phyloP scores from a whole-genome alignment of 2,113 vertebrate species.

The Labeo rohita region DNA sequence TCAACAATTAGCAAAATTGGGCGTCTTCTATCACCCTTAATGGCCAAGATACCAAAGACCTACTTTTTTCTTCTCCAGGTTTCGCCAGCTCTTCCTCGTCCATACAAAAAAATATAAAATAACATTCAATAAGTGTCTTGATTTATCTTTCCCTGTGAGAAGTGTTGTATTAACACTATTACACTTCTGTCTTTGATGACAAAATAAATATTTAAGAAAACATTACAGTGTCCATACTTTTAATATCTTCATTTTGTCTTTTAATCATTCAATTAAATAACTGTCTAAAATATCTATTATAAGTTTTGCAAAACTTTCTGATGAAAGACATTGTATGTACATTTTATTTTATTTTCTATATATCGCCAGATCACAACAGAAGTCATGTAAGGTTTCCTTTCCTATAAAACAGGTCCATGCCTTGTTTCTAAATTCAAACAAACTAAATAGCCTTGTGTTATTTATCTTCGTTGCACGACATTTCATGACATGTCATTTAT shows the following conservation, averaged over 20 bases:
- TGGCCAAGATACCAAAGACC: not conserved
- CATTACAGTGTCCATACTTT: not conserved
- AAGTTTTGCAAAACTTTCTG: not conserved
- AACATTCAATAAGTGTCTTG: not conserved
- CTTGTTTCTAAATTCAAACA: too few species aligned
- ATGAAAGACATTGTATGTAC: not conserved
- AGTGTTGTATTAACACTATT: not conserved
- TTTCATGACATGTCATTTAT: too few species aligned
- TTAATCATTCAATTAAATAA: not conserved
- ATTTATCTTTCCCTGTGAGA: not conserved
- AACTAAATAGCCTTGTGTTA: too few species aligned
- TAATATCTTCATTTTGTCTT: not conserved
- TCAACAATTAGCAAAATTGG: not conserved
- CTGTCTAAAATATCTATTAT: not conserved
- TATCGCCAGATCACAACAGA: too few species aligned
- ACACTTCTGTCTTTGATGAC: not conserved
- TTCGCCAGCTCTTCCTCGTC: not conserved
- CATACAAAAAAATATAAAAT: not conserved
- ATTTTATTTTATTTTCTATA: too few species aligned
- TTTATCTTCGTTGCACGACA: too few species aligned
- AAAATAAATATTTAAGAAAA: not conserved
- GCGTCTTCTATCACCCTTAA: not conserved
- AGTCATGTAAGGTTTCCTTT: too few species aligned
- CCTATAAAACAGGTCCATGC: too few species aligned
- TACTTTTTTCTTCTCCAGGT: not conserved